A percentile compares a stretch with the other conserved stretches of the same genome.
phyloP scores from a whole-genome alignment of 2,888 invertebrate genomes.

The Drosophila acutilabella region DNA sequence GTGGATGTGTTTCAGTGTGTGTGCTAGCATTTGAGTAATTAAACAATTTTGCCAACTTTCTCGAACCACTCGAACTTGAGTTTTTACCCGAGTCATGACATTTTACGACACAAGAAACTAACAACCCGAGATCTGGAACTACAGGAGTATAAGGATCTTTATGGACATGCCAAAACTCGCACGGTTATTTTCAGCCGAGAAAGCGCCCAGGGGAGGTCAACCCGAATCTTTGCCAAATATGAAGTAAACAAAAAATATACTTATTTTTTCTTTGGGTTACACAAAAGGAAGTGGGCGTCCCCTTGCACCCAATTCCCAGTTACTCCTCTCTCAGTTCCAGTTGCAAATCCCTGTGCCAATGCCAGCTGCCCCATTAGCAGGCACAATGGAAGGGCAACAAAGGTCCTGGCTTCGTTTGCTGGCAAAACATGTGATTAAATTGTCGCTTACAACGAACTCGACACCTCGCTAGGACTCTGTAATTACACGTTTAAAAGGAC shows the following conservation, averaged over 20 bases:
- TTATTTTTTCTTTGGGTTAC: constrained; percentile 5
- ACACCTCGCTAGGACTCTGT: constrained; percentile 66
- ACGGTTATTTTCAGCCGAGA: constrained; percentile 34
- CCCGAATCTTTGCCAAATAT: constrained; percentile 33
- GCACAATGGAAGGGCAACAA: constrained; percentile 48
- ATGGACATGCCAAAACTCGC: constrained; percentile 59
- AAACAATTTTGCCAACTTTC: constrained; percentile 68
- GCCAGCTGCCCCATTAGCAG: constrained; percentile 64
- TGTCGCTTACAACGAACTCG: constrained; percentile 74
- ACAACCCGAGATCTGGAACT: constrained; percentile 47
- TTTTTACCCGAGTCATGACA: constrained; percentile 48
- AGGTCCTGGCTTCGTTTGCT: constrained; percentile 38
- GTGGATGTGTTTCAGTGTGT: not conserved
- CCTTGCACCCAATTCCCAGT: constrained; percentile 46
- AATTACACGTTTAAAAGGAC: constrained; percentile 49
- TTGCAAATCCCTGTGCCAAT: not conserved
- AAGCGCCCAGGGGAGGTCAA: constrained; percentile 44
- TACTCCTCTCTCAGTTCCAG: constrained; percentile 10
- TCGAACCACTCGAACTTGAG: constrained; percentile 40
- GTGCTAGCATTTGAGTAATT: constrained; percentile 51
- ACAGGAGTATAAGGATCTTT: constrained; percentile 29
- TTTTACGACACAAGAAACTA: constrained; percentile 59
- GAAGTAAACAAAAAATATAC: constrained; percentile 11
- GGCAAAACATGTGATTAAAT: constrained; percentile 76
- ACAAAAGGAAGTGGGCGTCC: constrained; percentile 76